These are phyloP conservation scores for Diadumene lineata DNA, from an alignment of 92 coral and sea anemone species.

Conservation along the genomic window DNA sequence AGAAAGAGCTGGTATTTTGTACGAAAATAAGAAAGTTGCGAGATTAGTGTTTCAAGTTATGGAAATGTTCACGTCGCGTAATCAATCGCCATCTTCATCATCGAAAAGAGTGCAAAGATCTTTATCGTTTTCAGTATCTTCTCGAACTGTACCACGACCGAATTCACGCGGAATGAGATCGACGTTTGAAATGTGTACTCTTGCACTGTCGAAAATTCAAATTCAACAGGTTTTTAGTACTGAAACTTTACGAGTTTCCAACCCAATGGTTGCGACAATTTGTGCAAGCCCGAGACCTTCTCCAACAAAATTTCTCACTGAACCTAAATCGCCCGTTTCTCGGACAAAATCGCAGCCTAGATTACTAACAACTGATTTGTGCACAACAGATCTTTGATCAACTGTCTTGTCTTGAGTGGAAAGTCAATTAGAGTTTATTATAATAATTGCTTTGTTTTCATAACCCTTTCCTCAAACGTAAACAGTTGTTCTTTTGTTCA, in stretches of 20 bases:
- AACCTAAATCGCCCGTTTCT: not conserved
- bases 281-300: slow-evolving; percentile 14
- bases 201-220: slow-evolving; percentile 65
- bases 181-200: slow-evolving; percentile 65
- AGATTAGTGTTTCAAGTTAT: slow-evolving; percentile 80
- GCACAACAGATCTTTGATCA: slow-evolving; percentile 81
- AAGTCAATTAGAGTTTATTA: not conserved
- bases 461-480: not conserved
- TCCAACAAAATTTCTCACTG: slow-evolving; percentile 4
- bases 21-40: slow-evolving; percentile 83
- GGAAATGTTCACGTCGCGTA: slow-evolving; percentile 77
- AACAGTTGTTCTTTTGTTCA: not conserved
- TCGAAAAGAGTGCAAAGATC: slow-evolving; percentile 55
- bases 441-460: not conserved
- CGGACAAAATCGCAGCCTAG: slow-evolving; percentile 25
- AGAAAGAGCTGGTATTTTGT: slow-evolving; percentile 78
- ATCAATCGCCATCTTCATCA: slow-evolving; percentile 50
- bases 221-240: slow-evolving; percentile 67
- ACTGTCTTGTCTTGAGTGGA: not conserved
- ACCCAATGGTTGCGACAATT: slow-evolving; percentile 46
- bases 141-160: slow-evolving; percentile 49
- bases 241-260: slow-evolving; percentile 27
- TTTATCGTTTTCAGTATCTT: slow-evolving; percentile 70
- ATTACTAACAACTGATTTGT: slow-evolving; percentile 81
- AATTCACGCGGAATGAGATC: slow-evolving; percentile 8